Base-by-base conservation (phyloP, 2,113 vertebrate species). In the Chauna torquata region DNA sequence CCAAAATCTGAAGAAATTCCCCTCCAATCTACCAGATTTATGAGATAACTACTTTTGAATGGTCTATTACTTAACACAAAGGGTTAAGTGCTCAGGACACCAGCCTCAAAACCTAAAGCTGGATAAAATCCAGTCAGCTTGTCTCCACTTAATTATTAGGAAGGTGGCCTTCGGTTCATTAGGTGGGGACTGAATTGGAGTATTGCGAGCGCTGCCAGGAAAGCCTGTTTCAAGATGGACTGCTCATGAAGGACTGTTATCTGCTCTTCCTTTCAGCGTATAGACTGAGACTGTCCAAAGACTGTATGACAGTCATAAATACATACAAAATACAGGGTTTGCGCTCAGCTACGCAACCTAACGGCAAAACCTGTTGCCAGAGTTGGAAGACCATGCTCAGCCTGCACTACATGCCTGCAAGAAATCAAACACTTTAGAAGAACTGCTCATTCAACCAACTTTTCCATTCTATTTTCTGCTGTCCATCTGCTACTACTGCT, bases 401-500 rank as follows among this genome's bases (percentile, higher is more conserved):
- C 19, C 34, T 82, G 54, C 54, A 27, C 38, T 18, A 59, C 15
- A 6, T 5, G 16, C 17, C 61, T 86, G 40, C 32, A 81, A 78
- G 77, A 79, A 93, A 69, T n/a, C 57, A 42, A 25, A 71, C 40
- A n/a, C 12, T 52, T 38, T 8, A 52, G 50, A 40, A 52, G n/a
- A 36, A 70, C 24, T 38, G 69, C 36, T 80, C 75, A 30, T 59
- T 58, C 36, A 50, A n/a, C n/a, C 50, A 66, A 58, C 38, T 62
- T 70, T 81, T 70, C 86, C 54, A 69, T 50, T 61, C 68, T 57
- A 66, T 88, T 78, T 88, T 78, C 50, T 84, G 59, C 66, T 75
- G n/a, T 79, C 89, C 86, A 81, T 94, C 80, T 89, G 89, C 80
- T 96, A 86, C 69, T 47, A 75, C 27, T 50, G 65, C 77, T 95